Evolutionary conservation across 2,797 vertebrate species (phyloP), one percentile per base, ranked within the genome.

Genomic region (Nyctalus aviator): DNA sequence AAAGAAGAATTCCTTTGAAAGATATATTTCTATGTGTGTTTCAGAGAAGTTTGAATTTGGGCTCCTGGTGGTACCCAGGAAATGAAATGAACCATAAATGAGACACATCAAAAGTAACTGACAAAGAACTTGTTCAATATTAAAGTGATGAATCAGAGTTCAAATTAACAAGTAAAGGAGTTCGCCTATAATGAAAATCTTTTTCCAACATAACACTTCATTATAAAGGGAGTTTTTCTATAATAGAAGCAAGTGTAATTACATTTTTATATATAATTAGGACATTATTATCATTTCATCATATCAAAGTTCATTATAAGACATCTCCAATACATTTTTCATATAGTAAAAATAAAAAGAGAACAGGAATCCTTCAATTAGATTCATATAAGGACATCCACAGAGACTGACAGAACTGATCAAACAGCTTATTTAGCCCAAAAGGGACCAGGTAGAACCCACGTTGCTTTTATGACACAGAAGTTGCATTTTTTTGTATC

Each of bases 291-390:
- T 98, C 98, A 98, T 98, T 98, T 98, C 98, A 97, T 97, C 98
- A 98, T 98, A 98, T 98, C 98, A 98, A 98, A 98, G 98, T 98
- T 98, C 98, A 98, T 98, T 98, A 98, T 98, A 97, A 98, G 98
- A 98, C 98, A 98, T 98, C 97, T 96, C 96, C 97, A 95, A 98
- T 98, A 98, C 98, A 98, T 98, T 98, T 98, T 98, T 98, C 97
- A 98, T 98, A 97, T 98, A 98, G 97, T 96, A 98, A 98, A 98
- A 98, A 98, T 98, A 98, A 98, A 98, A 98, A 98, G 98, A 98
- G 98, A 98, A 98, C 98, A 98, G 97, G 97, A 98, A 97, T 98
- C 98, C 98, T 98, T 98, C 98, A 98, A 98, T 98, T 98, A 98
- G 97, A 97, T 97, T 97, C 66, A 93, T 97, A 98, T 98, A 98